Evolutionary conservation across 2,113 vertebrate species (phyloP).

Genomic region (Elephas maximus): DNA sequence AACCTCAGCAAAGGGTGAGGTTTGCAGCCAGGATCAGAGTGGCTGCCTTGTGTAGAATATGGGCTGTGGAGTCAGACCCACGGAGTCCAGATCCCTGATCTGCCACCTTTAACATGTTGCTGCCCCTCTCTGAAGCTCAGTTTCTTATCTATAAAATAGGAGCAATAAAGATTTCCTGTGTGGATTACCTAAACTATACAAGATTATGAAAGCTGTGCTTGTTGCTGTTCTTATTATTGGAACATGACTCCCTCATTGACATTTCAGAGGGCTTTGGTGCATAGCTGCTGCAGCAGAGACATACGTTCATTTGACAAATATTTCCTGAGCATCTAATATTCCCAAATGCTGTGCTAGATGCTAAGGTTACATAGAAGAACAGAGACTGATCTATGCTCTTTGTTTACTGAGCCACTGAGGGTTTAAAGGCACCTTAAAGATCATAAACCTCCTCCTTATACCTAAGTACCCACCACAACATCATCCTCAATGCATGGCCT

Average conservation of each 20-base stretch:
- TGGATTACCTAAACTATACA: background rate
- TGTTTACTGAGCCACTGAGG: background rate
- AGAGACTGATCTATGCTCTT: background rate
- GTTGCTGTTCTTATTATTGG: background rate
- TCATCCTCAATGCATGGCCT: rapidly evolving
- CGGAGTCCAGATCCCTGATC: background rate
- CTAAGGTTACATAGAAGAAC: background rate
- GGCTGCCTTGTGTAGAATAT: background rate
- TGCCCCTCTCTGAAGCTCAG: background rate
- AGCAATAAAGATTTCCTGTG: background rate
- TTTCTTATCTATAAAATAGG: background rate
- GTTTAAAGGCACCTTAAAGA: background rate
- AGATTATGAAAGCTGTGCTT: background rate
- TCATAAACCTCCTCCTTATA: background rate
- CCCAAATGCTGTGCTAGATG: background rate
- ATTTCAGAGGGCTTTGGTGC: background rate
- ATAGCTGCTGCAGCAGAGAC: background rate
- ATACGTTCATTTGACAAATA: background rate
- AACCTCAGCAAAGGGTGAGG: background rate
- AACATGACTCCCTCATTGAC: background rate
- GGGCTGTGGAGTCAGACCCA: background rate
- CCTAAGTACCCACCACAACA: background rate
- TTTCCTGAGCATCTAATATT: background rate
- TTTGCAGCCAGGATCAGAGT: background rate
- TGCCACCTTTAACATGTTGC: background rate